phyloP scores from a whole-genome alignment of 2,797 vertebrate genomes.

The Geotria australis region DNA sequence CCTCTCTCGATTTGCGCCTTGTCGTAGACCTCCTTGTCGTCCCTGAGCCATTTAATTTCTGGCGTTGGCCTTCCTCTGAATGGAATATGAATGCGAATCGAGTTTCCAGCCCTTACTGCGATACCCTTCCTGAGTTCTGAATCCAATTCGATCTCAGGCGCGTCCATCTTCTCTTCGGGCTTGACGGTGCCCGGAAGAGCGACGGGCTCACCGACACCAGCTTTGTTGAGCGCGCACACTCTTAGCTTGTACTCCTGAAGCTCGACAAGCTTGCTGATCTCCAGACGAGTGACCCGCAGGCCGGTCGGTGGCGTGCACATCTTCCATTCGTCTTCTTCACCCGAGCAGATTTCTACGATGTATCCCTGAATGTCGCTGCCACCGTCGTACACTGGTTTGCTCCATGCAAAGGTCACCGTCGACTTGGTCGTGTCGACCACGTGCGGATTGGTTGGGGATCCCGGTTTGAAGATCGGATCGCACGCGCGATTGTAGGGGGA shows the following conservation, averaged over 20 bases:
- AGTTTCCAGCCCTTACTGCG: slow-evolving; percentile 54
- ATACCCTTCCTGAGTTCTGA: slow-evolving; percentile 87
- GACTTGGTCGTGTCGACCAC: slow-evolving; percentile 49
- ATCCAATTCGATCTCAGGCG: slow-evolving; percentile 60
- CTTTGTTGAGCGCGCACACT: slow-evolving; percentile 79
- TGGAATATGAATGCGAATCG: slow-evolving; percentile 56
- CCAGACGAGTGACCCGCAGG: slow-evolving; percentile 52
- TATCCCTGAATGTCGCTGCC: slow-evolving; percentile 68
- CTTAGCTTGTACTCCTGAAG: slow-evolving; percentile 73
- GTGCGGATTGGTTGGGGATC: slow-evolving; percentile 53
- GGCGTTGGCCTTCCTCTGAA: slow-evolving; percentile 76
- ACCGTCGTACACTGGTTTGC: slow-evolving; percentile 73
- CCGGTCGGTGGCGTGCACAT: slow-evolving; percentile 73
- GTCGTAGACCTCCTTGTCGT: slow-evolving; percentile 53
- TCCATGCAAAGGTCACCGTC: slow-evolving; percentile 51
- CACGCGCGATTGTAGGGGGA: slow-evolving; percentile 60
- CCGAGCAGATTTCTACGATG: slow-evolving; percentile 69
- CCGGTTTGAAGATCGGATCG: slow-evolving; percentile 77
- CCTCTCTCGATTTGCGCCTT: slow-evolving; percentile 57
- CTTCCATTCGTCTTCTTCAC: slow-evolving; percentile 73
- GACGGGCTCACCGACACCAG: slow-evolving; percentile 63
- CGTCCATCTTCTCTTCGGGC: slow-evolving; percentile 65
- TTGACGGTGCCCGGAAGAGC: slow-evolving; percentile 45
- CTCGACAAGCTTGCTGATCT: slow-evolving; percentile 60
- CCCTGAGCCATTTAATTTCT: slow-evolving; percentile 66